These are phyloP conservation scores for Chelonus insularis DNA, from an alignment of 1,140 invertebrate species.

Conservation along the genomic window DNA sequence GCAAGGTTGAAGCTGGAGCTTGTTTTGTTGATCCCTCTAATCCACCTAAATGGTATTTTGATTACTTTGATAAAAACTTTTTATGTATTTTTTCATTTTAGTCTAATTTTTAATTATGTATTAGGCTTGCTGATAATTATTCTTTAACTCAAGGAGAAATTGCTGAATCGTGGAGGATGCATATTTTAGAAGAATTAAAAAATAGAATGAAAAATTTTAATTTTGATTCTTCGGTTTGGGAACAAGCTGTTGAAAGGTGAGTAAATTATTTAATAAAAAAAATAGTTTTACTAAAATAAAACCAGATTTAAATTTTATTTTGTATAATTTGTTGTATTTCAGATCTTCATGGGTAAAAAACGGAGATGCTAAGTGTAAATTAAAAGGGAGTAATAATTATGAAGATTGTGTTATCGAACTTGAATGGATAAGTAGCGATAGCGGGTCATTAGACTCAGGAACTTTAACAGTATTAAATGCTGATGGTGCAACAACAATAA, in stretches of 20 bases:
- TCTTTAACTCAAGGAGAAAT: constrained; percentile 65
- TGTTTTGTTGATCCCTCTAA: constrained; percentile 70
- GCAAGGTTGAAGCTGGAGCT: constrained; percentile 77
- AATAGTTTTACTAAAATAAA: neutral
- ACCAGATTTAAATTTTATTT: constrained; percentile 17
- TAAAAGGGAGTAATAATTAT: constrained; percentile 64
- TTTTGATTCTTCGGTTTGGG: constrained; percentile 65
- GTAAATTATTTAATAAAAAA: constrained; percentile 32
- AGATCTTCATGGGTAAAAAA: constrained; percentile 80
- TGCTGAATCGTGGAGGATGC: constrained; percentile 73
- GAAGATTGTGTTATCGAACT: constrained; percentile 79
- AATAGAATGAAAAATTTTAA: constrained; percentile 59
- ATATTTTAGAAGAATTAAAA: constrained; percentile 73
- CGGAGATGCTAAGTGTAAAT: constrained; percentile 72
- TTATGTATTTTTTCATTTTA: too few relatives aligned
- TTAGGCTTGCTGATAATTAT: constrained; percentile 65
- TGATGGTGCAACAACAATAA: constrained; percentile 72
- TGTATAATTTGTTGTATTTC: neutral
- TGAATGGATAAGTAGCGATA: constrained; percentile 72
- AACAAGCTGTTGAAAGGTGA: constrained; percentile 72
- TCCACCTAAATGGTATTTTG: constrained; percentile 79
- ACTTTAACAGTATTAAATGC: constrained; percentile 77
- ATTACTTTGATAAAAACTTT: too few relatives aligned
- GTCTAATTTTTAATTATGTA: constrained; percentile 7
- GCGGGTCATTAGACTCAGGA: constrained; percentile 67